Percentiles rank a stretch among this genome's conserved stretches.
phyloP scores from a whole-genome alignment of 2,888 invertebrate genomes.

The Metopia argyrocephala region DNA sequence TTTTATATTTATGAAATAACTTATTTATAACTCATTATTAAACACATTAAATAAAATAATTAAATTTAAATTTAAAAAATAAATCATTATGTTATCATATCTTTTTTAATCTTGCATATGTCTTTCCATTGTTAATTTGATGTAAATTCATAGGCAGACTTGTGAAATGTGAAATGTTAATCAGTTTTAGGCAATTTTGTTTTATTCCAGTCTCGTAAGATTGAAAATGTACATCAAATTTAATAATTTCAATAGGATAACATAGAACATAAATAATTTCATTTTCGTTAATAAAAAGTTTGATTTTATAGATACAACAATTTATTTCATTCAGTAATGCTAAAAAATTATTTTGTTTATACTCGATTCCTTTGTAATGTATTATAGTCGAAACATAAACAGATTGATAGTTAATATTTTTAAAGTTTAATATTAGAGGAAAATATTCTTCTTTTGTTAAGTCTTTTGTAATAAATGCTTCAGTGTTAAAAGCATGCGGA shows the following conservation, averaged over 20 bases:
- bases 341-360: conserved; percentile 41
- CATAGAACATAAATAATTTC: conserved; percentile 53
- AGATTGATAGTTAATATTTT: conserved; percentile 29
- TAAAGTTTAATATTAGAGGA: conserved; percentile 41
- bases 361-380: conserved; percentile 45
- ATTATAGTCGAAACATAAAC: conserved; percentile 47
- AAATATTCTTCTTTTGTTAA: conserved; percentile 55
- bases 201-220: conserved; percentile 60
- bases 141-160: conserved; percentile 46
- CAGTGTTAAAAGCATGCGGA: conserved; percentile 48
- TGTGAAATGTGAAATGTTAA: conserved; percentile 60
- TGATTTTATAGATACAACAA: conserved; percentile 57
- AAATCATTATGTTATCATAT: conserved; percentile 58
- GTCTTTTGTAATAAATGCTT: conserved; percentile 50
- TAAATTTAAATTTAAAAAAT: conserved; percentile 56
- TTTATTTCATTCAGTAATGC: conserved; percentile 37
- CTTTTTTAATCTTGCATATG: conserved; percentile 49
- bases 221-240: conserved; percentile 59
- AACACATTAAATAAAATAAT: conserved; percentile 54
- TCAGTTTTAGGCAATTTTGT: conserved; percentile 61
- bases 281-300: conserved; percentile 52
- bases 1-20: too few relatives aligned
- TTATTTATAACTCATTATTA: too few relatives aligned
- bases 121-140: conserved; percentile 52
- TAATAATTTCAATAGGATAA: conserved; percentile 51